Percentiles rank a stretch among this genome's conserved stretches.
phyloP scores from a whole-genome alignment of 2,888 invertebrate species.

The Hydrotaea diabolus region DNA sequence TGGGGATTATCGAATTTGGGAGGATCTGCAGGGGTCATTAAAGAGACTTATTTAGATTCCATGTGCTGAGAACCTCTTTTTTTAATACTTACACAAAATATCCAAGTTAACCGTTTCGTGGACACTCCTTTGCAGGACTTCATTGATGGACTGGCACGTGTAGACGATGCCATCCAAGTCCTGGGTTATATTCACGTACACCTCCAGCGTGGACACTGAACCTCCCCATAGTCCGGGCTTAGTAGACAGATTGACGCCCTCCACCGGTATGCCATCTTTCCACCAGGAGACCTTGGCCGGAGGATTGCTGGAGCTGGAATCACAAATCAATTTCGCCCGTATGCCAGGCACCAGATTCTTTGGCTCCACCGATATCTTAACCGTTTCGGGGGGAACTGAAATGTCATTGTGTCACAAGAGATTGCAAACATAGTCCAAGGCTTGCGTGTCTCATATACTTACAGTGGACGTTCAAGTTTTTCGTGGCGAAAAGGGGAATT shows the following conservation, averaged over 20 bases:
- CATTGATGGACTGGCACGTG: constrained; percentile 79
- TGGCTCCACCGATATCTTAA: constrained; percentile 77
- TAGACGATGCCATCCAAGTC: constrained; percentile 78
- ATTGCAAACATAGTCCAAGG: neutral
- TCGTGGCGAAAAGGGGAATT: constrained; percentile 76
- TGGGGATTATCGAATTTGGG: constrained; percentile 77
- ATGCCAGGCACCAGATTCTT: constrained; percentile 77
- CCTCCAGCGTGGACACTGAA: constrained; percentile 77
- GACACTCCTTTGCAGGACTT: constrained; percentile 77
- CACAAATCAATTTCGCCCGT: constrained; percentile 77
- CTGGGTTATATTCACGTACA: constrained; percentile 78
- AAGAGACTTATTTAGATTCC: neutral
- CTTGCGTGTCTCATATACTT: constrained; percentile 67
- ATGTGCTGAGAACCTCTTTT: neutral
- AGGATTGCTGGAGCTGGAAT: constrained; percentile 78
- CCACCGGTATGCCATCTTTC: constrained; percentile 79
- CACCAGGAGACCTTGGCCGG: constrained; percentile 79
- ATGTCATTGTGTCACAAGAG: neutral
- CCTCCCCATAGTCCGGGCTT: constrained; percentile 78
- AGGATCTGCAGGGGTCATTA: constrained; percentile 72
- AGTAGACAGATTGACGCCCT: constrained; percentile 77
- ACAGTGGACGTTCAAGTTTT: constrained; percentile 78
- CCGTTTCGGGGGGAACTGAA: constrained; percentile 77
- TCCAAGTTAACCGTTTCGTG: constrained; percentile 78
- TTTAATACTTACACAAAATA: constrained; percentile 76